phyloP scores from a whole-genome alignment of 2,113 vertebrate genomes.

The Romanogobio albipinnatus region DNA sequence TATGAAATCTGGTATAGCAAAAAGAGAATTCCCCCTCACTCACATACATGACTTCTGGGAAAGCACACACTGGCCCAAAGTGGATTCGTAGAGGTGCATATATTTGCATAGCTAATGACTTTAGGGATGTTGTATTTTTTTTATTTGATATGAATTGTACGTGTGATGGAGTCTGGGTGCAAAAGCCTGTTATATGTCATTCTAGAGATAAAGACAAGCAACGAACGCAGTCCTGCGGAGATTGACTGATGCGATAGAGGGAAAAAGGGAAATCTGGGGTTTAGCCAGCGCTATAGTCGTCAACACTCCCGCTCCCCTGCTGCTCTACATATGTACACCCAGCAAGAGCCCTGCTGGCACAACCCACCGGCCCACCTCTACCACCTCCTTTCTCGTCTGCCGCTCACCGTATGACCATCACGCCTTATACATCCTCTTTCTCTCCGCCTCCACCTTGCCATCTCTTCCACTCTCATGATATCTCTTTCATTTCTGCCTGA shows the following conservation, averaged over 20 bases:
- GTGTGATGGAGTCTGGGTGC: constrained; percentile 66
- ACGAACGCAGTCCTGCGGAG: constrained; percentile 72
- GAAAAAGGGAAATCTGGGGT: constrained; percentile 72
- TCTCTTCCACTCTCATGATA: constrained; percentile 39
- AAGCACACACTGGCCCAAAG: constrained; percentile 74
- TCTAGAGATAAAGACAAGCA: constrained; percentile 28
- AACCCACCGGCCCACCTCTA: constrained; percentile 21
- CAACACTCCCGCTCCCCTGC: constrained; percentile 75
- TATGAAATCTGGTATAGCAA: constrained; percentile 6
- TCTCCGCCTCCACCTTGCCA: neutral
- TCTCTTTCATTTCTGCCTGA: constrained; percentile 46
- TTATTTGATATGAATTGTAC: constrained; percentile 58
- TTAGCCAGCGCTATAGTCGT: constrained; percentile 74
- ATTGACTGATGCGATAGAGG: constrained; percentile 78
- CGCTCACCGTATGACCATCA: constrained; percentile 9
- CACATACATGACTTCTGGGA: constrained; percentile 32
- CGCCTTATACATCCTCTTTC: constrained; percentile 33
- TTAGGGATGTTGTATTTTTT: constrained; percentile 76
- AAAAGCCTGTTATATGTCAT: constrained; percentile 16
- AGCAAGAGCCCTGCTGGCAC: constrained; percentile 71
- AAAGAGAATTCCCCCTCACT: constrained; percentile 17
- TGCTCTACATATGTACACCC: constrained; percentile 82
- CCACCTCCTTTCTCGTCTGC: constrained; percentile 33
- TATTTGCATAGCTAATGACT: constrained; percentile 78
- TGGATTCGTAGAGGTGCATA: constrained; percentile 80